Evolutionary conservation across 2,113 vertebrate genomes (phyloP), one percentile per base, ranked within the genome.

Genomic region (Buteo buteo): DNA sequence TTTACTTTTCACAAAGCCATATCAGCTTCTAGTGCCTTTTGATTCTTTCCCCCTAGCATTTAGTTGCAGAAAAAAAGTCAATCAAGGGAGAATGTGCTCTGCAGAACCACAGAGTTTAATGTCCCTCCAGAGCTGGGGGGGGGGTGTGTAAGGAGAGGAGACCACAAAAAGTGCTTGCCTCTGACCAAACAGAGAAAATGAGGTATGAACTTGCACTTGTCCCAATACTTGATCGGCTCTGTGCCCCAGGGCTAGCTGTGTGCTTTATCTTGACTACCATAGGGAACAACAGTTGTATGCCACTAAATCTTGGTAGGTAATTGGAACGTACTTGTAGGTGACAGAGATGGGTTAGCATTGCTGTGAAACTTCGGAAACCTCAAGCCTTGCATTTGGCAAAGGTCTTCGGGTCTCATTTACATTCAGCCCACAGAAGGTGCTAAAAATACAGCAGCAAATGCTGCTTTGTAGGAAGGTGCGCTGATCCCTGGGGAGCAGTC

Each of bases 401-500:
- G 34, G 22, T 47, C 44, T 70, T 28, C 1, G 18, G 21, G 59
- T 40, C 36, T 40, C 18, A 1, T 6, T 82, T 18, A 16, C 0
- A 16, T n/a, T 82, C 42, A 16, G 52, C 20, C 25, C 2, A 6
- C 13, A 6, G 26, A 38, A 81, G 19, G 20, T 4, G 16, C 52
- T 58, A 25, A 38, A 82, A 69, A 69, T 16, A 47, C 52, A 32
- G 25, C 28, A 16, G 44, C 20, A 38, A 38, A 16, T 16, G 13
- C 26, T 2, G 34, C 34, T 47, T 47, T 1, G 1, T 20, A 19
- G n/a, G n/a, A 32, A 25, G n/a, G 16, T 32, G n/a, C 0, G 3
- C 45, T 4, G 18, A 49, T 10, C 3, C 38, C 18, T 22, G 49
- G 40, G 61, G 79, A 38, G 42, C 28, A 1, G 10, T 20, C 21